A percentile compares a stretch with the other conserved stretches of the same genome.
Evolutionary conservation across 30 jellyfish, hydroid and myxozoan species (phyloP).

Genomic region (Pseudorhiza aurosa): DNA sequence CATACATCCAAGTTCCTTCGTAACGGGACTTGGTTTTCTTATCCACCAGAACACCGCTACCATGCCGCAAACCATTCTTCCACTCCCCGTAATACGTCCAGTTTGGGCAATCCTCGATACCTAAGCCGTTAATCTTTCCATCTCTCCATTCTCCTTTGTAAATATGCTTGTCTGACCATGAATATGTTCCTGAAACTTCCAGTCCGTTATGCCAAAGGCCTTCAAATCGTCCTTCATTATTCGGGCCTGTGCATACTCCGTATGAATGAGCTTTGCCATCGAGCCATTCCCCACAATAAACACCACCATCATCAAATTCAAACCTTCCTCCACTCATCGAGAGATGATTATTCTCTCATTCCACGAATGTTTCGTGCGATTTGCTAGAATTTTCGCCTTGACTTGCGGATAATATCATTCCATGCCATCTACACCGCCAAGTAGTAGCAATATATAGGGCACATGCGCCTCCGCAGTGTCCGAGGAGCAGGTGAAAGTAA

Average conservation of each 20-base stretch:
- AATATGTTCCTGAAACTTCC: conserved; percentile 89
- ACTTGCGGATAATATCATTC: too few species aligned
- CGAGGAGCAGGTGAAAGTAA: not conserved
- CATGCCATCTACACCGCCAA: too few species aligned
- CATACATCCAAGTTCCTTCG: conserved; percentile 95
- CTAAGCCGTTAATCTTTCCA: conserved; percentile 90
- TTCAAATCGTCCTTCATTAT: conserved; percentile 85
- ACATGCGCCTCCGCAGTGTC: conserved; percentile 13
- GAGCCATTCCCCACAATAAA: conserved; percentile 93
- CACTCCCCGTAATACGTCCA: conserved; percentile 91
- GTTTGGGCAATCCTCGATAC: conserved; percentile 63
- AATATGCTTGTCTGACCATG: conserved; percentile 81
- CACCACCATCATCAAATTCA: conserved; percentile 98
- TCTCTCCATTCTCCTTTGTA: conserved; percentile 94
- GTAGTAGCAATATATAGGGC: not conserved
- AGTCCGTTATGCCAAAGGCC: conserved; percentile 92
- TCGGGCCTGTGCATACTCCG: conserved; percentile 98
- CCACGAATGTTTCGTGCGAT: conserved; percentile 1
- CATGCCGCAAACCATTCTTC: conserved; percentile 87
- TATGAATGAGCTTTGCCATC: conserved; percentile 95
- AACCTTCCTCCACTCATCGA: conserved; percentile 95
- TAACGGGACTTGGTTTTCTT: conserved; percentile 50
- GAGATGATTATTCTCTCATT: conserved; percentile 14
- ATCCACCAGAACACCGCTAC: conserved; percentile 77
- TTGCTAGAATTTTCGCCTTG: too few species aligned